Base-by-base conservation (phyloP, 2,888 invertebrate genomes). In the Bursaphelenchus okinawaensis region DNA sequence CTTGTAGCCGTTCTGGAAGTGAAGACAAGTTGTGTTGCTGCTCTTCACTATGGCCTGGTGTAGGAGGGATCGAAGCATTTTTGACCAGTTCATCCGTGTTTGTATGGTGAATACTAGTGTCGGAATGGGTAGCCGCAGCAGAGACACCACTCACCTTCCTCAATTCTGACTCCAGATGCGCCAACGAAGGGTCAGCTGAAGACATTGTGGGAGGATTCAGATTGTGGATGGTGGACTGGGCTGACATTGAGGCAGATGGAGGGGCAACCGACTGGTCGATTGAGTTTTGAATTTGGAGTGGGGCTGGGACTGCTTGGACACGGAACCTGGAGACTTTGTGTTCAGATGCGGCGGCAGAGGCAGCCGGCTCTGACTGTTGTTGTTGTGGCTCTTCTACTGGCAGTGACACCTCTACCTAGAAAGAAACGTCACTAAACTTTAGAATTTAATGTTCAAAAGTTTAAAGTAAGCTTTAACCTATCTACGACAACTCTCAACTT, bases 91-190 rank as follows among this genome's bases (percentile, higher is more conserved):
- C 40, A 3, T 40, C 40, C 12, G 40, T 1, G 40, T n/a, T 40
- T 3, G 40, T n/a, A 55, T 24, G 26, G 23, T 24, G 62, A 19
- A 23, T 27, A 20, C 26, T 51, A 24, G 55, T 58, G 9, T 40
- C 12, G 40, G 31, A 26, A 12, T 40, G 29, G n/a, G n/a, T n/a
- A 26, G 59, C 65, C 22, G 66, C 60, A 23, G 63, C 51, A 12
- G 64, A 27, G 20, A 68, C 68, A n/a, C 68, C 68, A 22, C 68
- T 65, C 27, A 75, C 75, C 51, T 74, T 75, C 22, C 73, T 66
- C 62, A 75, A 63, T 54, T 75, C 73, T 22, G 52, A 68, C 29
- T 75, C 75, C 58, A 75, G 26, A 55, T 69, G 63, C 56, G 64
- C 68, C 64, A 71, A 60, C 62, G 73, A 28, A 59, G 73, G n/a